Conservation (phyloP, 1,140 invertebrate genomes). For the Rhagoletis pomonella region DNA sequence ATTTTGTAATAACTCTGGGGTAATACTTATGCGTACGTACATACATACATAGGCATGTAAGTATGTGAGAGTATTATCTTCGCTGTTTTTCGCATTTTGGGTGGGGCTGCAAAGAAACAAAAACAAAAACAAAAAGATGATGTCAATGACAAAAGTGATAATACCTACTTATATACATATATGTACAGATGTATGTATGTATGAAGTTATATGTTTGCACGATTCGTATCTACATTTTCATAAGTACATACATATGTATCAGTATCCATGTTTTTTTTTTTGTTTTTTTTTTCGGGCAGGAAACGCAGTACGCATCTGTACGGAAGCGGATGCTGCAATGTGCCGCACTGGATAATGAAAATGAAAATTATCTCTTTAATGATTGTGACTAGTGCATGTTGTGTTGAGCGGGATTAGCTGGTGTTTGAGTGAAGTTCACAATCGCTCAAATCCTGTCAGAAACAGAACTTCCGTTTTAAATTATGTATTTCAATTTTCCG, state of each 20-base stretch:
- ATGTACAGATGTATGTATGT: no score
- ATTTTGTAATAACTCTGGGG: not conserved
- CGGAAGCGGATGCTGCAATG: constrained; percentile 27
- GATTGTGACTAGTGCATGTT: not conserved
- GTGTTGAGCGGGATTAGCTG: not conserved
- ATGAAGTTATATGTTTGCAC: no score
- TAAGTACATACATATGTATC: not conserved
- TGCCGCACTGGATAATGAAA: constrained; percentile 21
- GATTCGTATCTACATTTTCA: no score
- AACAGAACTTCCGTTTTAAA: constrained; percentile 30
- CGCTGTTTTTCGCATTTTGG: not conserved
- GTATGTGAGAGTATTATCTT: not conserved
- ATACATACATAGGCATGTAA: not conserved
- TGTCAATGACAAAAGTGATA: no score
- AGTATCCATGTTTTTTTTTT: not conserved
- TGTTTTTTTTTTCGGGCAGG: not conserved
- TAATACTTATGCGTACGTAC: no score
- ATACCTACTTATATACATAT: no score
- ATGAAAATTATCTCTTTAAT: constrained; percentile 5
- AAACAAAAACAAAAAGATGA: not conserved
- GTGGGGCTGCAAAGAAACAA: constrained; percentile 25
- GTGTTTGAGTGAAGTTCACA: not conserved
- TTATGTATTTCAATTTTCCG: constrained; percentile 38
- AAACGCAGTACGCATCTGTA: not conserved
- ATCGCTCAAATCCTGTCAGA: constrained; percentile 19